These are phyloP conservation scores for Melikaiella ostensackeni DNA, from an alignment of 2,888 invertebrate species.

Conservation along the genomic window DNA sequence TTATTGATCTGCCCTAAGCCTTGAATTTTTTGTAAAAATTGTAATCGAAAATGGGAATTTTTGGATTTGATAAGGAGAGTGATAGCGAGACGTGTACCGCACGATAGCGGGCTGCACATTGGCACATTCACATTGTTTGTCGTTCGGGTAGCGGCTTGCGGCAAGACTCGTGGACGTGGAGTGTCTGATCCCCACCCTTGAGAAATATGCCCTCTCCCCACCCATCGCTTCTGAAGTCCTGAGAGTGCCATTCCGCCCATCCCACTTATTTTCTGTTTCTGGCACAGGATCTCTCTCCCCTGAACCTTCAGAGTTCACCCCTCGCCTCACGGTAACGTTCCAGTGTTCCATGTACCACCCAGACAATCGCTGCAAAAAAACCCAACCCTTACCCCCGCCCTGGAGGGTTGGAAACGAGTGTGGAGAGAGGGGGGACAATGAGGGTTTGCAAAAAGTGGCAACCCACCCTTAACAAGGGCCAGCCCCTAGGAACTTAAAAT, in stretches of 20 bases:
- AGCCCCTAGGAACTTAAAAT: not conserved
- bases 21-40: not conserved
- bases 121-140: slow-evolving; percentile 68
- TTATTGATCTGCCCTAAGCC: not conserved
- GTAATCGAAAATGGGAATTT: not conserved
- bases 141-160: slow-evolving; percentile 51
- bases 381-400: not conserved
- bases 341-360: slow-evolving; percentile 2
- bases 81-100: slow-evolving; percentile 65
- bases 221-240: slow-evolving; percentile 53
- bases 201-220: slow-evolving; percentile 40
- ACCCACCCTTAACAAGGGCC: not conserved
- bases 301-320: not conserved
- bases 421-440: not conserved
- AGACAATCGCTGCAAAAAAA: slow-evolving; percentile 40
- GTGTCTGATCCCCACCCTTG: slow-evolving; percentile 41
- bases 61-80: slow-evolving; percentile 17
- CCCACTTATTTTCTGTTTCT: slow-evolving; percentile 35
- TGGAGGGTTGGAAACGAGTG: not conserved
- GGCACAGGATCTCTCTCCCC: slow-evolving; percentile 40
- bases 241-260: slow-evolving; percentile 54
- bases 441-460: not conserved
- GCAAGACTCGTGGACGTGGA: slow-evolving; percentile 24
- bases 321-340: not conserved
- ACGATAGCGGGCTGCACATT: slow-evolving; percentile 72